Evolutionary conservation across 2,797 vertebrate species (phyloP).

Genomic region (Leuciscus waleckii): DNA sequence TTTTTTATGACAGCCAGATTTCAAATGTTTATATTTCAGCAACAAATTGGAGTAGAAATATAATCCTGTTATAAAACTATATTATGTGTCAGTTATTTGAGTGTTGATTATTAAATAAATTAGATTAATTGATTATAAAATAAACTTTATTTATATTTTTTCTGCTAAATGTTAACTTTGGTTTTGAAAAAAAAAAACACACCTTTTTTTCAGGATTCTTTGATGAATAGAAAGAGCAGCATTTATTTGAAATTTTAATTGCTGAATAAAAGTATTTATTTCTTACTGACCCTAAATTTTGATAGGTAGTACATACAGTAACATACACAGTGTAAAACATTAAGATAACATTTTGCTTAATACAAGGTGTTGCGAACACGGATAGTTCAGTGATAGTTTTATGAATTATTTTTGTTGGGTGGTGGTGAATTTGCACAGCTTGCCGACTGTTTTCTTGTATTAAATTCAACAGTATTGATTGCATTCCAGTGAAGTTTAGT

Average conservation of each 20-base stretch:
- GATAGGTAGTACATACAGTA: no score
- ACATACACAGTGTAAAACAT: background rate
- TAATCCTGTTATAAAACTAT: background rate
- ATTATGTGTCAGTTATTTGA: background rate
- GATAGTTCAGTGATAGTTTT: background rate
- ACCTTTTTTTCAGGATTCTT: background rate
- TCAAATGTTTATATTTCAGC: background rate
- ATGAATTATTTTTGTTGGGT: background rate
- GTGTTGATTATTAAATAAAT: background rate
- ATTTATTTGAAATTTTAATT: background rate
- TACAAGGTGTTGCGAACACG: background rate
- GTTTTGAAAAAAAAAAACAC: no score
- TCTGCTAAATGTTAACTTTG: no score
- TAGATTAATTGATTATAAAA: background rate
- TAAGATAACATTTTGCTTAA: background rate
- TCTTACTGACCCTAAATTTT: background rate
- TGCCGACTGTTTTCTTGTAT: background rate
- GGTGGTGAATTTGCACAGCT: constrained; percentile 18
- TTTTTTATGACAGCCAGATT: background rate
- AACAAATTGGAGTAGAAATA: background rate
- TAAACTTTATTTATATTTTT: background rate
- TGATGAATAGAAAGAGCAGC: background rate
- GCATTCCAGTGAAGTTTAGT: background rate
- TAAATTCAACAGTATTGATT: constrained; percentile 28
- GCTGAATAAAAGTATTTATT: background rate